phyloP scores from a whole-genome alignment of 1,140 invertebrate species.

The Ruditapes philippinarum region DNA sequence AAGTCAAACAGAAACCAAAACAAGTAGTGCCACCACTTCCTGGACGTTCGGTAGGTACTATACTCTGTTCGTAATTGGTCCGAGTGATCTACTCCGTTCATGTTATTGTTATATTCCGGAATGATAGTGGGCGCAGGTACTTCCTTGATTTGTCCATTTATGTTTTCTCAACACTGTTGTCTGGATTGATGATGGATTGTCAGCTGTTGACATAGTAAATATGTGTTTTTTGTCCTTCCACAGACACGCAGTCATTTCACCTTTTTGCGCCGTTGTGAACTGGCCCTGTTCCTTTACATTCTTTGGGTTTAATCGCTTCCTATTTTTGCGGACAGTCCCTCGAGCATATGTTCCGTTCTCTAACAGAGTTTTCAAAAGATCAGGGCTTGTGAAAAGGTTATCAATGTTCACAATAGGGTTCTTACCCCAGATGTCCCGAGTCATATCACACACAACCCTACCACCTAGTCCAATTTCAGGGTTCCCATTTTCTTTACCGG shows the following conservation, averaged over 20 bases:
- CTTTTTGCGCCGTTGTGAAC: neutral
- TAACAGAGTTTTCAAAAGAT: neutral
- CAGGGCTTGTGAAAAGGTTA: conserved; percentile 23
- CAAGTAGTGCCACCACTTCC: too few relatives aligned
- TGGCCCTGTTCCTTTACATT: neutral
- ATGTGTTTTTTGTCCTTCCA: conserved; percentile 31
- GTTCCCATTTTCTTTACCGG: conserved; percentile 13
- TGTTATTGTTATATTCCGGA: neutral
- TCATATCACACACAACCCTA: conserved; percentile 33
- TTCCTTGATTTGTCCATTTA: neutral
- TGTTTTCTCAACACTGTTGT: neutral
- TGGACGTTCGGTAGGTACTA: too few relatives aligned
- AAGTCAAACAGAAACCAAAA: too few relatives aligned
- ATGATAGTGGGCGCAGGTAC: neutral
- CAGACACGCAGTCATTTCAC: neutral
- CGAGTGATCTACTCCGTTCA: too few relatives aligned
- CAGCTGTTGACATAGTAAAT: neutral
- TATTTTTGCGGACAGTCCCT: neutral
- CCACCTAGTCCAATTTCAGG: conserved; percentile 1
- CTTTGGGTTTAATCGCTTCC: neutral
- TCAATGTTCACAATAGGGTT: conserved; percentile 8
- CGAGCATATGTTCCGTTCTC: conserved; percentile 3
- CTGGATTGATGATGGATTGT: neutral
- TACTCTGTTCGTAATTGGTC: too few relatives aligned
- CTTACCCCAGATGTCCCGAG: neutral